Conservation (phyloP, 2,113 vertebrate genomes). For the Ailuropoda melanoleuca region DNA sequence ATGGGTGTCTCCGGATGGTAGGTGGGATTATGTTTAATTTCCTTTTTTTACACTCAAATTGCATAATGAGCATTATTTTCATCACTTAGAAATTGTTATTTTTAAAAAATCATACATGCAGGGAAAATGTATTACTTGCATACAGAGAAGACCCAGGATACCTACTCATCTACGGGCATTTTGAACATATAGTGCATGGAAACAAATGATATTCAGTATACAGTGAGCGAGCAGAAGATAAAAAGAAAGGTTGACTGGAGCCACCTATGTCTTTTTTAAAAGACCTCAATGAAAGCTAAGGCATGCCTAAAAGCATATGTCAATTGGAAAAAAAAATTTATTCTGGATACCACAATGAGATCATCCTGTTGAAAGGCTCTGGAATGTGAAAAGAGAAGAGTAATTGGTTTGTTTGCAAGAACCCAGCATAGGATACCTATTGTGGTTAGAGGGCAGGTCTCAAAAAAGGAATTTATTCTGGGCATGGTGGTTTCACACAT, state of each 20-base stretch:
- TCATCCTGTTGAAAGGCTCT: not conserved
- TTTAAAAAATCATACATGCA: not conserved
- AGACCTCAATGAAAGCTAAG: not conserved
- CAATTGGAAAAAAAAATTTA: not conserved
- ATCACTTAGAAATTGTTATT: slow-evolving; percentile 1
- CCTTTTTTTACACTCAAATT: not conserved
- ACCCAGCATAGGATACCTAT: not conserved
- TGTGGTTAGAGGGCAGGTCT: not conserved
- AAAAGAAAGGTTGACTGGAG: not conserved
- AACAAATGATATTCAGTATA: not conserved
- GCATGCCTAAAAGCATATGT: not conserved
- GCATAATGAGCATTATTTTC: not conserved
- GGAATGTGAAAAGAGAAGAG: not conserved
- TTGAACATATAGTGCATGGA: not conserved
- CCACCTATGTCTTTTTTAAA: not conserved
- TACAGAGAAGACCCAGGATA: not conserved
- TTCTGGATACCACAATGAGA: not conserved
- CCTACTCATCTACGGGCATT: not conserved
- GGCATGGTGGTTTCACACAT: not conserved
- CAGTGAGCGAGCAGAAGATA: not conserved
- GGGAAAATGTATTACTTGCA: not conserved
- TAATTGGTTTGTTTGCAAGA: not conserved
- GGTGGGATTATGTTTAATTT: not conserved
- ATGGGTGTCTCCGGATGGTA: not conserved
- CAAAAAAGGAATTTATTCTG: not conserved